Conservation (phyloP, 2,797 vertebrate genomes). For the Tiaroga cobitis region DNA sequence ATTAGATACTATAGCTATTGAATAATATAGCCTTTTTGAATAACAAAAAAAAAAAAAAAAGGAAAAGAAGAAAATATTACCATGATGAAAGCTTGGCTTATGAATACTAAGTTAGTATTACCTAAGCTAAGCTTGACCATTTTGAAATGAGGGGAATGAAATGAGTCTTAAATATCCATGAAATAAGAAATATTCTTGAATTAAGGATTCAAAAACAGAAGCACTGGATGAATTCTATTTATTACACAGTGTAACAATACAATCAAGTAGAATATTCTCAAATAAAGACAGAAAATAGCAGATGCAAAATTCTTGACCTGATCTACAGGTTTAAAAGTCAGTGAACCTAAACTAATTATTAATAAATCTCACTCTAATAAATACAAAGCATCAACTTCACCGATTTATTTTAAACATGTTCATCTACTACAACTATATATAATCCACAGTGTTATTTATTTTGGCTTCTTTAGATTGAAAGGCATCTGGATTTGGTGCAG, state of each 20-base stretch:
- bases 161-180: neutral
- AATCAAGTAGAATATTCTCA: neutral
- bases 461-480: neutral
- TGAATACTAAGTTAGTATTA: neutral
- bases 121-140: neutral
- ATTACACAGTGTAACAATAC: conserved; percentile 11
- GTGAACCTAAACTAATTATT: neutral
- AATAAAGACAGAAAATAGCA: conserved; percentile 20
- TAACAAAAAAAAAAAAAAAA: neutral
- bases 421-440: neutral
- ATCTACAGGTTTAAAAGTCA: conserved; percentile 15
- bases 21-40: neutral
- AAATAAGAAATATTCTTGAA: too few relatives aligned
- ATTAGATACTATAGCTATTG: neutral
- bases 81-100: neutral
- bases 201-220: neutral
- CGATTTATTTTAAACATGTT: neutral
- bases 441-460: neutral
- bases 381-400: neutral
- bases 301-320: neutral
- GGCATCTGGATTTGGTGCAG: neutral
- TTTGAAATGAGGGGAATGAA: neutral
- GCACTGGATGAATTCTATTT: neutral
- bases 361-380: neutral
- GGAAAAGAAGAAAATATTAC: neutral